Percentiles rank a stretch among this genome's conserved stretches.
Conservation (phyloP, 2,888 invertebrate genomes). For the Xestia sexstrigata region DNA sequence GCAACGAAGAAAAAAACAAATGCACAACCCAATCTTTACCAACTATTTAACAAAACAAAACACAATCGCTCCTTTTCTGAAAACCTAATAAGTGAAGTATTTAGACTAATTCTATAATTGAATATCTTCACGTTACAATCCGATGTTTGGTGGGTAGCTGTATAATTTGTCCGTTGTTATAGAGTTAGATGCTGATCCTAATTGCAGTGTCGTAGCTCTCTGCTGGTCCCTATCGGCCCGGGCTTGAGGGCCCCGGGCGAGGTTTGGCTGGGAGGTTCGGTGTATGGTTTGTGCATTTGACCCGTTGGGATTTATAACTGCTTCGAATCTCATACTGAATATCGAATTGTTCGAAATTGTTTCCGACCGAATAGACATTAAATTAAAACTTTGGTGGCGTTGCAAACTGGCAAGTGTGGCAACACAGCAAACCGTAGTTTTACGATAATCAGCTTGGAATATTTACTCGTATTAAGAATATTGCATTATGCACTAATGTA, state of each 20-base stretch:
- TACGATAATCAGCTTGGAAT: not conserved
- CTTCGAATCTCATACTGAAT: not conserved
- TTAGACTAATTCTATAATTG: conserved; percentile 47
- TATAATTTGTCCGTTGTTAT: conserved; percentile 50
- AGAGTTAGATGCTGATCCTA: conserved; percentile 61
- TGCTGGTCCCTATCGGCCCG: conserved; percentile 32
- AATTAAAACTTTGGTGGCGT: not conserved
- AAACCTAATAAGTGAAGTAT: conserved; percentile 39
- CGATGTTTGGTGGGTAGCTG: conserved; percentile 22
- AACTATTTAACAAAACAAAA: conserved; percentile 27
- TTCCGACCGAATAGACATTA: too few relatives aligned
- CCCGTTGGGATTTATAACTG: not conserved
- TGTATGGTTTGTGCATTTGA: conserved; percentile 37
- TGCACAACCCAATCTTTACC: not conserved
- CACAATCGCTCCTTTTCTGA: conserved; percentile 9
- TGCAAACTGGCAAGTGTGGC: not conserved
- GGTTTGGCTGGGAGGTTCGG: conserved; percentile 24
- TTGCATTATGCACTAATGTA: not conserved
- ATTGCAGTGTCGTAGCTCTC: conserved; percentile 62
- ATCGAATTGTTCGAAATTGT: too few relatives aligned
- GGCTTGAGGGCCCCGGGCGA: conserved; percentile 51
- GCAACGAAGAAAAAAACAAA: not conserved
- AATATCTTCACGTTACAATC: conserved; percentile 3
- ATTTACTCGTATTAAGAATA: not conserved
- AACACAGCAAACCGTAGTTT: not conserved